Evolutionary conservation across 2,113 vertebrate genomes (phyloP), one percentile per base, ranked within the genome.

Genomic region (Larimichthys crocea): DNA sequence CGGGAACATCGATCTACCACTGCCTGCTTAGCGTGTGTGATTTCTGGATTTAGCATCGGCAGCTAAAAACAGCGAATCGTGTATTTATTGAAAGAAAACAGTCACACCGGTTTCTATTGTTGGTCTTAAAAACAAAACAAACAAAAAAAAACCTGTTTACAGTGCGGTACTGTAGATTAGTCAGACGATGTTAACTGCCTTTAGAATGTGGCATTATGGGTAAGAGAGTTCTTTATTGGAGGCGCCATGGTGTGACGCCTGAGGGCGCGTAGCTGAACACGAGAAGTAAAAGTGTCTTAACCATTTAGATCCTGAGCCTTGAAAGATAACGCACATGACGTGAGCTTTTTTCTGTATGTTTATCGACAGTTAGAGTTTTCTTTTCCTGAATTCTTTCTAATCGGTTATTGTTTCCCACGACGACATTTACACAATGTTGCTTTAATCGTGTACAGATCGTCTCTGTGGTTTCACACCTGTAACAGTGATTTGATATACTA

Each of bases 31-130:
- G 57, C 22, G 0, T 8, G 2, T 0, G 48, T 29, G 20, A 60
- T 55, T 50, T 8, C 42, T 63, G 17, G 52, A 61, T 73, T 40
- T 10, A 26, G 59, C 55, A 59, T 75, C 9, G 83, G 86, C 74
- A 82, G 88, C 83, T 90, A 87, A 63, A 62, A 72, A 19, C 26
- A 4, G 17, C 0, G 57, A 49, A 50, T 29, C 2, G 0, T 12
- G n/a, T 10, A 26, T 42, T 7, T 57, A 22, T 4, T 3, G 59
- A 24, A 14, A 8, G 14, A 22, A 40, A 44, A 20, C 49, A 4
- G 8, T 52, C 31, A 0, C 19, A 49, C 19, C 12, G 1, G n/a
- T 72, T 66, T 79, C 44, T 31, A 1, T 35, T 56, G 20, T 2
- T 19, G 52, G 50, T 49, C 12, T 82, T 40, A 9, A 17, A 69